phyloP scores from a whole-genome alignment of 2,113 vertebrate genomes.

The Chloropsis cyanopogon region DNA sequence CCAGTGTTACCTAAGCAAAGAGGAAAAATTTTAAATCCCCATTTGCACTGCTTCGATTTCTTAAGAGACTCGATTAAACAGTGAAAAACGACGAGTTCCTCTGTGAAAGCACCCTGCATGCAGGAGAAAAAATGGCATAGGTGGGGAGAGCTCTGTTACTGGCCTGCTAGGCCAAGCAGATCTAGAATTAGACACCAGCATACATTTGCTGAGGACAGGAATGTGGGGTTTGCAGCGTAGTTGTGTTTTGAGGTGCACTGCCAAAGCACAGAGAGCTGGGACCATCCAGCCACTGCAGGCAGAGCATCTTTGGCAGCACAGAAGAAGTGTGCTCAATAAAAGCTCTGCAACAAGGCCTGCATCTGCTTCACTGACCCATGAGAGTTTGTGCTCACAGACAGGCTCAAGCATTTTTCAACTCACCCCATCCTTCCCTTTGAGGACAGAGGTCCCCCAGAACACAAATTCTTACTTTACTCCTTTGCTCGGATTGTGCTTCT shows the following conservation, averaged over 20 bases:
- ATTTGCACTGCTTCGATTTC: neutral
- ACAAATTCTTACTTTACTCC: neutral
- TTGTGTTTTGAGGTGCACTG: neutral
- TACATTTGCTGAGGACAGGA: neutral
- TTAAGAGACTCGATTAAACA: neutral
- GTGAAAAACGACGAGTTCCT: neutral
- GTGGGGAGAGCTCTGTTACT: neutral
- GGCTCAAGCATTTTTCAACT: neutral
- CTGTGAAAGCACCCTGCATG: neutral
- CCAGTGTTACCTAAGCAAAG: neutral
- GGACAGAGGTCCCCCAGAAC: neutral
- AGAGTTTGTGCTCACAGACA: neutral
- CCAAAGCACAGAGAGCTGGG: neutral
- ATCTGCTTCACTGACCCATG: neutral
- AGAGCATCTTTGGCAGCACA: neutral
- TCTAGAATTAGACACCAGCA: rapidly evolving
- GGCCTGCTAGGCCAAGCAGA: neutral
- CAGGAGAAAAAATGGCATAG: neutral
- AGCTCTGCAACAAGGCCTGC: neutral
- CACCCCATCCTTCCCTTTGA: neutral
- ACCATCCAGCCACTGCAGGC: neutral
- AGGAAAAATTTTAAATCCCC: neutral
- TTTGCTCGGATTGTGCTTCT: neutral
- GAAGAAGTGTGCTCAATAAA: neutral
- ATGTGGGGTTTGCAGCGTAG: neutral